Base-by-base conservation (phyloP, 2,113 vertebrate genomes). In the Clupea harengus region DNA sequence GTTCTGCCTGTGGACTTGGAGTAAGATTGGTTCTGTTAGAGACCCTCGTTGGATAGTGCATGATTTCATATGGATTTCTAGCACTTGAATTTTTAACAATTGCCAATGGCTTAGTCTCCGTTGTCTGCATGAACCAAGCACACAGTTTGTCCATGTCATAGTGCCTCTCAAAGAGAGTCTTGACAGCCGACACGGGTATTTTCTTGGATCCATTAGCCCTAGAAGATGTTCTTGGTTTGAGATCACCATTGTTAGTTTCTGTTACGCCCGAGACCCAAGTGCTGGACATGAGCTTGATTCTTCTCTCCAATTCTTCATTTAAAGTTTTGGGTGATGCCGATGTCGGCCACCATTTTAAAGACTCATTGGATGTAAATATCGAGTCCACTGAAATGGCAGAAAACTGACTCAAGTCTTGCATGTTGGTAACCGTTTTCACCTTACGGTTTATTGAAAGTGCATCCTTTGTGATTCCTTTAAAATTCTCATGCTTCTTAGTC, bases 71-170 rank as follows among this genome's bases (percentile, higher is more conserved):
- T 85, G 96, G 96, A 92, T 95, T 97, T 85, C 96, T 95, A 87
- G 96, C 96, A 91, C 97, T 99, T 86, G 96, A 92, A 91, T 99
- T 99, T 92, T 97, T 98, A 85, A 97, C 96, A 82, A 99, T 95
- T 64, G 96, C 95, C 67, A 99, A 94, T 86, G 98, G 97, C 86
- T 98, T 97, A 4, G 98, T 99, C 95, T 99, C 98, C 81, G 98
- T 99, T 87, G 97, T 99, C 94, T 99, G 96, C 98, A 99, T 99
- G 92, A 99, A 99, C 98, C 97, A 99, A 75, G 96, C 94, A 92
- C 95, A 94, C 85, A 99, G 95, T 83, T 98, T 97, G 86, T 96
- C 96, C 94, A 96, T 95, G 87, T 94, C 94, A 93, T 95, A 99
- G 85, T 97, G 97, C 91, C 96, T 95, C 92, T 95, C 96, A 93